Percentiles rank a stretch among this genome's conserved stretches.
These are phyloP conservation scores for Caenorhabditis imperialis DNA, from an alignment of 2,888 invertebrate genomes.

Conservation along the genomic window DNA sequence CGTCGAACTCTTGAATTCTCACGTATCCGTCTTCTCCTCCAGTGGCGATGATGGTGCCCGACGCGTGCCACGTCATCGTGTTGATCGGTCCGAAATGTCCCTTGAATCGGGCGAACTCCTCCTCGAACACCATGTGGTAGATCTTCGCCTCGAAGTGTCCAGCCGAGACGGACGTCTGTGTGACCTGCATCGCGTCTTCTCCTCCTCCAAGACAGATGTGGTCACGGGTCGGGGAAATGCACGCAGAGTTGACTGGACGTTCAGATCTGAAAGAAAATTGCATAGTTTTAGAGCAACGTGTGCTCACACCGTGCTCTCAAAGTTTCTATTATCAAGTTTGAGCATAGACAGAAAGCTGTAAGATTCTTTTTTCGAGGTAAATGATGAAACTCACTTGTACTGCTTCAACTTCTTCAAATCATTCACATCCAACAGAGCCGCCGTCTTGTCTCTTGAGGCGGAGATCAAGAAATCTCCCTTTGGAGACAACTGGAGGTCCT, in stretches of 20 bases:
- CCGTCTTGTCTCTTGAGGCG: constrained; percentile 95
- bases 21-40: constrained; percentile 99
- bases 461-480: constrained; percentile 86
- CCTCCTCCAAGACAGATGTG: constrained; percentile 97
- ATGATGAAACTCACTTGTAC: constrained; percentile 86
- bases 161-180: constrained; percentile 91
- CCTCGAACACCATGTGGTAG: constrained; percentile 95
- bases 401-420: constrained; percentile 90
- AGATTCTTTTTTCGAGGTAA: too few species aligned
- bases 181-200: constrained; percentile 96
- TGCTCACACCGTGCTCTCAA: too few species aligned
- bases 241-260: constrained; percentile 96
- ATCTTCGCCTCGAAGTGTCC: constrained; percentile 97
- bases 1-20: constrained; percentile 94
- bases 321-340: constrained; percentile 1
- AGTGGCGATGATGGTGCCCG: constrained; percentile 93
- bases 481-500: constrained; percentile 93
- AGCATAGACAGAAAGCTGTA: neutral
- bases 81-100: constrained; percentile 99
- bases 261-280: constrained; percentile 85
- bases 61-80: constrained; percentile 96
- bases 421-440: constrained; percentile 88
- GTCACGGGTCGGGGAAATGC: constrained; percentile 93
- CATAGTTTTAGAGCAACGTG: too few species aligned
- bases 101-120: constrained; percentile 96